A percentile compares a stretch with the other conserved stretches of the same genome.
These are phyloP conservation scores for Rotaria socialis DNA, from an alignment of 2,888 invertebrate species.

Conservation along the genomic window DNA sequence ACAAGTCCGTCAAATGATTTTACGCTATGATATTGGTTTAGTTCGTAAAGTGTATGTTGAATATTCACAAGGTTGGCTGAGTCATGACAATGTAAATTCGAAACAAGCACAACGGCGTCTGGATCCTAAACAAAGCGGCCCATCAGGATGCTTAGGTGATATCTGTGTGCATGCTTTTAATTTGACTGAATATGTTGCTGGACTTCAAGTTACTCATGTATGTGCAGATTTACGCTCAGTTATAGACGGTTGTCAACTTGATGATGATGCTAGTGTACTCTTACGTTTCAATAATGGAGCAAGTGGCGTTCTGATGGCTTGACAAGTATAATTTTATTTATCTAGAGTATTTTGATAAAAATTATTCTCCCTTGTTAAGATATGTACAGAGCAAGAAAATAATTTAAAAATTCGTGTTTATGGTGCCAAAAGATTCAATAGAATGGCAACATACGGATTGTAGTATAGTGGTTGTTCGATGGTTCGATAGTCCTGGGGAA, in stretches of 20 bases:
- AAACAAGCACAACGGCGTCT: constrained; percentile 23
- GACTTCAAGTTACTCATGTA: not conserved
- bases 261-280: constrained; percentile 28
- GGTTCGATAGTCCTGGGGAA: not conserved
- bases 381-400: not conserved
- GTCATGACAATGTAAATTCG: not conserved
- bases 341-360: no score
- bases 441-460: not conserved
- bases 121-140: constrained; percentile 7
- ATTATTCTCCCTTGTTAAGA: not conserved
- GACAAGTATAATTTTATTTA: not conserved
- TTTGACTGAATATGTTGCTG: constrained; percentile 30
- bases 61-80: constrained; percentile 27
- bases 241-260: not conserved
- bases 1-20: constrained; percentile 24
- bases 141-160: constrained; percentile 12
- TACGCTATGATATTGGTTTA: not conserved
- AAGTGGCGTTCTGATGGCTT: not conserved
- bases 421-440: not conserved
- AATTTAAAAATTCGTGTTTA: constrained; percentile 36
- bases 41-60: constrained; percentile 25
- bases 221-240: not conserved
- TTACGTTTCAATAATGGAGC: constrained; percentile 35
- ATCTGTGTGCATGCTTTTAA: constrained; percentile 25
- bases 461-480: not conserved